Percentiles rank a stretch among this genome's conserved stretches.
Conservation (phyloP, 1,140 invertebrate genomes). For the Maniola jurtina region DNA sequence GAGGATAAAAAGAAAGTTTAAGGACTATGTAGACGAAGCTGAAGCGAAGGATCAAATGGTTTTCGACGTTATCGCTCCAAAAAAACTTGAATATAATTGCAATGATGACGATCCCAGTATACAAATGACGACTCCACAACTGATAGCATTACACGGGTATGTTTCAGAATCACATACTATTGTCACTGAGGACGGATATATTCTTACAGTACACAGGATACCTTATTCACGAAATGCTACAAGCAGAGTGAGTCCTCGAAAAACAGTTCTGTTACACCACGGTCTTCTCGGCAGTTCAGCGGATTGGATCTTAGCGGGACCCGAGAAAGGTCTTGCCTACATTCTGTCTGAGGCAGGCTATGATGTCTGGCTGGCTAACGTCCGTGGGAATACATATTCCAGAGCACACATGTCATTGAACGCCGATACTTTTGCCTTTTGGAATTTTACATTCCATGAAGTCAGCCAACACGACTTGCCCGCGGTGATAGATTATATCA, state of each 20-base stretch:
- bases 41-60: conserved; percentile 42
- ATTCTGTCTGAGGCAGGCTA: conserved; percentile 82
- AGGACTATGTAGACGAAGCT: conserved; percentile 47
- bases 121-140: conserved; percentile 75
- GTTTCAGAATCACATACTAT: conserved; percentile 83
- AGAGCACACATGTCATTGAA: conserved; percentile 75
- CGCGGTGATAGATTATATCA: conserved; percentile 85
- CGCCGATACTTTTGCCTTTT: conserved; percentile 78
- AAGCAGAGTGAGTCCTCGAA: conserved; percentile 37
- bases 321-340: conserved; percentile 81
- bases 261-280: conserved; percentile 86
- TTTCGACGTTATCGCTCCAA: conserved; percentile 60
- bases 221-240: conserved; percentile 70
- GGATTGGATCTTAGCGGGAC: conserved; percentile 86
- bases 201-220: conserved; percentile 86
- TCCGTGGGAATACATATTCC: conserved; percentile 82
- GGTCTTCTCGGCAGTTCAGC: conserved; percentile 87
- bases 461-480: conserved; percentile 87
- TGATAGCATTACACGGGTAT: conserved; percentile 84
- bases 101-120: conserved; percentile 59
- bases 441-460: conserved; percentile 85
- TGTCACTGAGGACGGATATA: conserved; percentile 85
- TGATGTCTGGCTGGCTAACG: conserved; percentile 85
- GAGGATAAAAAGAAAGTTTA: conserved; percentile 50
- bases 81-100: conserved; percentile 40